Base-by-base conservation (phyloP, 2,797 vertebrate genomes). In the Phoeniculus purpureus region DNA sequence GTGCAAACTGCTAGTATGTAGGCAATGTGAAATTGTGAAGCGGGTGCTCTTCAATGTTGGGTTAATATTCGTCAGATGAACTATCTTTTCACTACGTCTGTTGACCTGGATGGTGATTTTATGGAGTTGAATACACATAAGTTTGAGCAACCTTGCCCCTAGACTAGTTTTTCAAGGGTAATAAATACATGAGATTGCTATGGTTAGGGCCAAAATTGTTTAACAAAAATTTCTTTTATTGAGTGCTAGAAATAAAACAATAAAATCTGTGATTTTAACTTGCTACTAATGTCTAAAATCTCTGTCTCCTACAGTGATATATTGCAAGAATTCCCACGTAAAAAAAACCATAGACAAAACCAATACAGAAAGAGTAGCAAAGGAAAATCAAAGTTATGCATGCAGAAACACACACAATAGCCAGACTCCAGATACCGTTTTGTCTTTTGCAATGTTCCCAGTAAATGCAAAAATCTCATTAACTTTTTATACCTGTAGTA, bases 81-180 rank as follows among this genome's bases (percentile, higher is more conserved):
- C 1, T 2, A 59, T 22, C 48, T 70, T 22, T 34, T 37, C 25
- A 54, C 19, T 43, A 1, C 47, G 1, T 56, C 6, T 89, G 6
- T 40, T 82, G 55, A 34, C 9, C 61, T 52, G 60, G 4, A 29
- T 40, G 15, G 18, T 70, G n/a, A 31, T 67, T 85, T 80, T 27
- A 22, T 0, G 0, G 8, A 4, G 2, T 27, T 59, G 9, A 68
- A 52, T 32, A 54, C 7, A 0, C 6, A 47, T 26, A 52, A 15
- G 12, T 87, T 65, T 60, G 50, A 89, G 40, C 3, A 62, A 12
- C 3, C 17, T 85, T 80, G 5, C 14, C 25, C 25, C 25, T 9
- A 32, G 15, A 43, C 9, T 50, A 40, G 21, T n/a, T 81, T 91
- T 72, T 37, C 43, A 72, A 68, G 15, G 29, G 8, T 47, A 74